Conservation (phyloP, 2,797 vertebrate species). For the Aythya fuligula region DNA sequence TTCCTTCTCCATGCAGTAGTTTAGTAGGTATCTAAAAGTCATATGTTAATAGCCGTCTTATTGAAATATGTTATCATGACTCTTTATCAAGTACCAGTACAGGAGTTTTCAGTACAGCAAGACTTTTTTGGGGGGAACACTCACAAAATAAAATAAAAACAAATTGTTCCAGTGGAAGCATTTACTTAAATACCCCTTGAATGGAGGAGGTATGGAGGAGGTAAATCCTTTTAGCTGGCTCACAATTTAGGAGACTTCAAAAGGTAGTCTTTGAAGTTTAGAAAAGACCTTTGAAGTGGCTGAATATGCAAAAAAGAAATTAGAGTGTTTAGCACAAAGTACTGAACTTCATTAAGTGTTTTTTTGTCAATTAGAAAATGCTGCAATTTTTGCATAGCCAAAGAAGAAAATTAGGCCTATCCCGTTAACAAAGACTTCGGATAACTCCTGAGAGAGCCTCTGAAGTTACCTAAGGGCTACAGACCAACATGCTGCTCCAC, state of each 20-base stretch:
- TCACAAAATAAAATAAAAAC: neutral
- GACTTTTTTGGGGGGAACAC: neutral
- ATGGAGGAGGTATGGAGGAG: neutral
- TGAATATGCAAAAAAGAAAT: conserved; percentile 69
- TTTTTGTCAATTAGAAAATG: conserved; percentile 61
- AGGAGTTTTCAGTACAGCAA: neutral
- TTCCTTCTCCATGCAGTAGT: neutral
- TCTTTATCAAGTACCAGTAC: neutral
- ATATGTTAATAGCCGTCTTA: neutral
- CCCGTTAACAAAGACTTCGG: neutral
- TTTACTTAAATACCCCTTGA: conserved; percentile 48
- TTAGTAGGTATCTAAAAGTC: neutral
- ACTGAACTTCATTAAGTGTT: conserved; percentile 58
- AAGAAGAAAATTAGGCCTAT: conserved; percentile 18
- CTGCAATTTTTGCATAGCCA: conserved; percentile 15
- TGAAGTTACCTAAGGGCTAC: neutral
- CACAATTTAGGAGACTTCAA: conserved; percentile 65
- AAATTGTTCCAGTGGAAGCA: neutral
- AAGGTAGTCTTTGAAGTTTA: conserved; percentile 73
- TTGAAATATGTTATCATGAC: neutral
- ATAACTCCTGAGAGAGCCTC: neutral
- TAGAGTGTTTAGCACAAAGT: conserved; percentile 50
- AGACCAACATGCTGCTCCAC: fast-evolving
- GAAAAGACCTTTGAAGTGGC: conserved; percentile 68
- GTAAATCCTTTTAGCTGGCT: conserved; percentile 65